phyloP scores from a whole-genome alignment of 2,113 vertebrate species.

The Puffinus mauretanicus region DNA sequence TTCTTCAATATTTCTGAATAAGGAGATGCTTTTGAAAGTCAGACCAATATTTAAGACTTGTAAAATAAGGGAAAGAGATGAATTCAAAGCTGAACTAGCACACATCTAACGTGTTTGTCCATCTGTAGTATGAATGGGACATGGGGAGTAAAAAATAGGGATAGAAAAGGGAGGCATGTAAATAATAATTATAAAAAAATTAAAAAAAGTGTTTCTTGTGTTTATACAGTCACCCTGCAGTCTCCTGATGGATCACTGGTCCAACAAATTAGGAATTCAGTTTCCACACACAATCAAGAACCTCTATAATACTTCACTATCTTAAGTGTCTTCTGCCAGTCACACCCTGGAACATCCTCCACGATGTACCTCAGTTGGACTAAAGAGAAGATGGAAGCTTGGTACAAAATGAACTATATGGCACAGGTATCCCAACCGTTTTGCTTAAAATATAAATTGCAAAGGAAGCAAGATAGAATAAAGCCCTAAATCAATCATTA shows the following conservation, averaged over 20 bases:
- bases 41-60: not conserved
- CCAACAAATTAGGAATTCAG: not conserved
- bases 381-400: not conserved
- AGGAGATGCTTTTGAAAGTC: not conserved
- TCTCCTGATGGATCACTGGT: not conserved
- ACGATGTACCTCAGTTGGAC: not conserved
- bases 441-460: not conserved
- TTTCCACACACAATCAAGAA: not conserved
- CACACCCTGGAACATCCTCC: not conserved
- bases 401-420: not conserved
- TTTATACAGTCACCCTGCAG: not conserved
- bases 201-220: not conserved
- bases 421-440: not conserved
- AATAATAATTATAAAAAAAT: not conserved
- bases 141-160: not conserved
- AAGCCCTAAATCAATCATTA: not conserved
- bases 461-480: conserved; percentile 1
- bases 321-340: not conserved
- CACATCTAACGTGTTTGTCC: not conserved
- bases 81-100: not conserved
- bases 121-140: not conserved
- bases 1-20: not conserved
- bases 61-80: not conserved
- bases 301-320: not conserved
- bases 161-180: not conserved